Percentiles rank a stretch among this genome's conserved stretches.
These are phyloP conservation scores for Lumbricus terrestris DNA, from an alignment of 2,888 invertebrate genomes.

Conservation along the genomic window DNA sequence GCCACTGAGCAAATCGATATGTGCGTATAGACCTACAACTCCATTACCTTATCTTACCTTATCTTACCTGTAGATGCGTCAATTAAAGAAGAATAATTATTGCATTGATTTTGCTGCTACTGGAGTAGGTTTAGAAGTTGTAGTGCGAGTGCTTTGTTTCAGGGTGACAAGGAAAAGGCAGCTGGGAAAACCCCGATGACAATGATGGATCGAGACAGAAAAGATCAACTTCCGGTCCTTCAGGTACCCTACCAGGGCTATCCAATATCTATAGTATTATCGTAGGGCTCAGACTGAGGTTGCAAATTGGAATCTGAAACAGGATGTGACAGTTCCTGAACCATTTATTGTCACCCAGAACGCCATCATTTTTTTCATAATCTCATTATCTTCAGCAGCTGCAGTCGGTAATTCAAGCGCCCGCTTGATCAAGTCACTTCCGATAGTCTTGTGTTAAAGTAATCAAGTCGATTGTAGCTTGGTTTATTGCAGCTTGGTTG, in stretches of 20 bases:
- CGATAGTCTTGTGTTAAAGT: background rate
- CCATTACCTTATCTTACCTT: too few species aligned
- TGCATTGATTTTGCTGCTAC: background rate
- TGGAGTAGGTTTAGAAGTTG: background rate
- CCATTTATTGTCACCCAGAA: background rate
- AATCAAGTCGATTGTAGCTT: too few species aligned
- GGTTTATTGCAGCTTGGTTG: background rate
- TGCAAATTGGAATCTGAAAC: too few species aligned
- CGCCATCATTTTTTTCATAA: background rate
- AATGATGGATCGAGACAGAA: constrained; percentile 77
- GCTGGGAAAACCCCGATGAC: constrained; percentile 73
- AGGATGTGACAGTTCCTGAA: too few species aligned
- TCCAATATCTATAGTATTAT: background rate
- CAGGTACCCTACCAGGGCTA: too few species aligned
- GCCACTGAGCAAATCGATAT: too few species aligned
- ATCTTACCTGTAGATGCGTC: too few species aligned
- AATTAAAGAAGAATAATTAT: too few species aligned
- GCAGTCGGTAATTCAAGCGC: too few species aligned
- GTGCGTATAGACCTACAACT: background rate
- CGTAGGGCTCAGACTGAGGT: too few species aligned
- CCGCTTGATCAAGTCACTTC: too few species aligned
- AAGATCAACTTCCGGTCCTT: constrained; percentile 70
- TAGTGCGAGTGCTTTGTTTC: background rate
- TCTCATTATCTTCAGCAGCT: too few species aligned
- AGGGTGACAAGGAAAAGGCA: constrained; percentile 71